Evolutionary conservation across 2,888 invertebrate genomes (phyloP).

Genomic region (Gasteruption jaculator): DNA sequence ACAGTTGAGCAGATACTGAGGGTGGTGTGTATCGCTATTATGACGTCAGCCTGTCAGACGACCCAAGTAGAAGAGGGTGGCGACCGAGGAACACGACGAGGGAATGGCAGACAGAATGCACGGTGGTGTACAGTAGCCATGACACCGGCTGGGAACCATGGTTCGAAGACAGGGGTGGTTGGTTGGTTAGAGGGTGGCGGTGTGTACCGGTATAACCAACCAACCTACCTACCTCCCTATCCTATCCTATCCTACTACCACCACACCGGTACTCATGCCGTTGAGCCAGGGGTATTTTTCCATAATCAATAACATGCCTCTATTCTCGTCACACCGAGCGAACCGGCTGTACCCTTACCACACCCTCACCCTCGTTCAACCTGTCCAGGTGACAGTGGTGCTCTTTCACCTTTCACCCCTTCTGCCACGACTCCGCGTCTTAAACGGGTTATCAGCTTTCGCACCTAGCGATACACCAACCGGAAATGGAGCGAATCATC

Average conservation of each 20-base stretch:
- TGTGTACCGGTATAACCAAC: background rate
- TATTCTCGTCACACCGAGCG: conserved; percentile 46
- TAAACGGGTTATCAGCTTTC: too few species aligned
- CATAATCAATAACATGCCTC: conserved; percentile 49
- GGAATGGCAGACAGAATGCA: conserved; percentile 26
- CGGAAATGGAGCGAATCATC: too few species aligned
- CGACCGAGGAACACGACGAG: conserved; percentile 22
- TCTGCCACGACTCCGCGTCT: too few species aligned
- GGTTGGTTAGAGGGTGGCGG: conserved; percentile 18
- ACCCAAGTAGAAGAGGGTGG: conserved; percentile 19
- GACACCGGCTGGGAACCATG: conserved; percentile 38
- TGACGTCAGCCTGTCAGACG: conserved; percentile 32
- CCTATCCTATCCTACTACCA: conserved; percentile 7
- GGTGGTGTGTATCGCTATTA: conserved; percentile 28
- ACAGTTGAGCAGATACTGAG: background rate
- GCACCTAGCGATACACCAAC: too few species aligned
- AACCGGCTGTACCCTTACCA: conserved; percentile 35
- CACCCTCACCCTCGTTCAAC: conserved; percentile 25
- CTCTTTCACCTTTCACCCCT: conserved; percentile 24
- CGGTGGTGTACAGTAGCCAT: conserved; percentile 37
- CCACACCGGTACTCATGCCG: conserved; percentile 23
- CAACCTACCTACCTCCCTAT: too few species aligned
- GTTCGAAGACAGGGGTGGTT: conserved; percentile 32
- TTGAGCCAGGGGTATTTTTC: conserved; percentile 44
- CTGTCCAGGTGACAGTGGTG: conserved; percentile 44